These are phyloP conservation scores for Eulemur coronatus DNA, from an alignment of 2,797 vertebrate genomes.

Conservation along the genomic window DNA sequence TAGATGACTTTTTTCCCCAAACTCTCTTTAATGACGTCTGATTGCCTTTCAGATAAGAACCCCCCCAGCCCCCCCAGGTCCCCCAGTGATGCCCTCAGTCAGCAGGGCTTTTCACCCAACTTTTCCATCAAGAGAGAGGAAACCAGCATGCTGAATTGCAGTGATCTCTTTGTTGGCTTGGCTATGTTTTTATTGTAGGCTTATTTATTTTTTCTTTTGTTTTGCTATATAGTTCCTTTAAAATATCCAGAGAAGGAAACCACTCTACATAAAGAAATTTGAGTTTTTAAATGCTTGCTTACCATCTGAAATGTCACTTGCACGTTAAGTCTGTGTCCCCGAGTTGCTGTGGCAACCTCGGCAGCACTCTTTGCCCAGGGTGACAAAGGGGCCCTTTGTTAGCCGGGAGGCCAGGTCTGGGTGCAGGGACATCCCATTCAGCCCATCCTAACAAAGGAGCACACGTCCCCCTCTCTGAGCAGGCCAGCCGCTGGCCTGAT, in stretches of 20 bases:
- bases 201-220: conserved; percentile 29
- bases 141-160: background rate
- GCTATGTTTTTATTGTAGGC: background rate
- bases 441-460: conserved; percentile 71
- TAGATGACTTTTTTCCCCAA: background rate
- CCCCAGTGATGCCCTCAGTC: background rate
- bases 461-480: conserved; percentile 69
- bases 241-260: conserved; percentile 58
- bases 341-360: conserved; percentile 81
- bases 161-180: background rate
- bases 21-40: conserved; percentile 15
- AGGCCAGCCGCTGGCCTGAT: conserved; percentile 31
- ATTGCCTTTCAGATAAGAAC: conserved; percentile 25
- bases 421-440: conserved; percentile 81
- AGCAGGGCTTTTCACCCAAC: background rate
- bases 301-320: conserved; percentile 79
- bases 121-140: background rate
- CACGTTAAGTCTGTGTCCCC: conserved; percentile 76
- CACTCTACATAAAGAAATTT: conserved; percentile 69
- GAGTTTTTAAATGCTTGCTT: conserved; percentile 72
- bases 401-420: conserved; percentile 78
- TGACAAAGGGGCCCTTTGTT: conserved; percentile 81
- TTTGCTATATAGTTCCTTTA: conserved; percentile 44
- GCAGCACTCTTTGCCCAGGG: conserved; percentile 75
- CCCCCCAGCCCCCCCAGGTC: background rate